Evolutionary conservation across 1,140 invertebrate species (phyloP), one percentile per base, ranked within the genome.

Genomic region (Drosophila triauraria): DNA sequence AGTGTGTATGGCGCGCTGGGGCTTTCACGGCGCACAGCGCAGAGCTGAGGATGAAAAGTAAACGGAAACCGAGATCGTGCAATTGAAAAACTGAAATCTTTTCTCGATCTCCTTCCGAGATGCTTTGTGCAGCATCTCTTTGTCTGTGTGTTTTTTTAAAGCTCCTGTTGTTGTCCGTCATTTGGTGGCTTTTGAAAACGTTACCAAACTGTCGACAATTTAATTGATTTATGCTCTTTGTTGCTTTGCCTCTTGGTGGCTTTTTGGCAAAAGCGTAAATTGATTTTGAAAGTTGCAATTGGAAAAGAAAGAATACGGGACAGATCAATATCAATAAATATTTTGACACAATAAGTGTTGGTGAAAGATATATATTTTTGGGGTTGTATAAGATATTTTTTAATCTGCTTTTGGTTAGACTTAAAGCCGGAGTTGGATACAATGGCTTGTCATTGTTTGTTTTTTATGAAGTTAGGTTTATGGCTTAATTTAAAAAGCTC

Each of bases 181-280:
- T 50, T 61, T 44, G 50, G 51, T 32, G 50, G 54, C 62, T 51
- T 62, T 67, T 71, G 43, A 67, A 67, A 75, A 61, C 65, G 78
- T 79, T 82, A 79, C 79, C 79, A 80, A 86, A 86, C 80, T 80
- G 83, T 83, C 72, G 84, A 83, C 84, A 75, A 68, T 71, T 84
- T 84, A 88, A 88, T 88, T 88, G 84, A 84, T 81, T 90, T 90
- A 84, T 88, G 46, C 44, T 59, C 4, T 65, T 64, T 67, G 15
- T 70, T 38, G 53, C 46, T 44, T 51, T 59, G 61, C 75, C 25
- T 70, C 8, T n/a, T 57, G 48, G 38, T 30, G 50, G 30, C 7
- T 42, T 67, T 75, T 59, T 32, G 46, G 59, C 67, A 63, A 70
- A 67, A 50, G 60, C 70, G 8, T 47, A 58, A 75, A 78, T 78